phyloP scores from a whole-genome alignment of 2,797 vertebrate species.

The Thripadectes ignobilis region DNA sequence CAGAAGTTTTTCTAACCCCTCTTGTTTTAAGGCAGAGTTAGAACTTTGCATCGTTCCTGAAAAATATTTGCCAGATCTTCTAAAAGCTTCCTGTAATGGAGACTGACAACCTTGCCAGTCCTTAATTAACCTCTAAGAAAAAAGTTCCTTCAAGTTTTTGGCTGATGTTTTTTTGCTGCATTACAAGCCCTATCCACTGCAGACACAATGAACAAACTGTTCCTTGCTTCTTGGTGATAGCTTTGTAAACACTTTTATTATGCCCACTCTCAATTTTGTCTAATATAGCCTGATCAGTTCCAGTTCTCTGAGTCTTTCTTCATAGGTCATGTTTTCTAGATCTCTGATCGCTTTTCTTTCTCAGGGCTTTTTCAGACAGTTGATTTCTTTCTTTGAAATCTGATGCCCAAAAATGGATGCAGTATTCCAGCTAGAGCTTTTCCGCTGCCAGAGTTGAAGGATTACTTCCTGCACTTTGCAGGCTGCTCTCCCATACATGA shows the following conservation, averaged over 20 bases:
- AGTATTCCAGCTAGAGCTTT: slow-evolving; percentile 8
- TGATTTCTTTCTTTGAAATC: slow-evolving; percentile 53
- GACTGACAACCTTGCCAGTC: not conserved
- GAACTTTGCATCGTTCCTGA: not conserved
- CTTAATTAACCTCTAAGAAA: not conserved
- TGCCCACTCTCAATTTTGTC: not conserved
- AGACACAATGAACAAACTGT: not conserved
- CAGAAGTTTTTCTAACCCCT: not conserved
- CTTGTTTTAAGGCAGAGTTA: not conserved
- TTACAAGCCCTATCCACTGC: not conserved
- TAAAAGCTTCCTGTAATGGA: not conserved
- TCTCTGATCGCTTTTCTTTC: slow-evolving; percentile 17
- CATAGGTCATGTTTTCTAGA: slow-evolving; percentile 17
- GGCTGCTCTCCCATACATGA: not conserved
- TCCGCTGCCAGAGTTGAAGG: not conserved
- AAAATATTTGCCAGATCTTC: not conserved
- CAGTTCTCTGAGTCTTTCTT: slow-evolving; percentile 25
- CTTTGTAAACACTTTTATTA: not conserved
- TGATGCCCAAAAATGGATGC: slow-evolving; percentile 21
- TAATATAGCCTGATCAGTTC: slow-evolving; percentile 14
- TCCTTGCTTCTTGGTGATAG: not conserved
- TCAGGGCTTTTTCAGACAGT: slow-evolving; percentile 11
- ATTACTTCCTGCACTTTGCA: slow-evolving; percentile 3
- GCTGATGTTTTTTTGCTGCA: not conserved
- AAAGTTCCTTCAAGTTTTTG: not conserved